phyloP scores from a whole-genome alignment of 2,113 vertebrate species.

The Leptodactylus fuscus region DNA sequence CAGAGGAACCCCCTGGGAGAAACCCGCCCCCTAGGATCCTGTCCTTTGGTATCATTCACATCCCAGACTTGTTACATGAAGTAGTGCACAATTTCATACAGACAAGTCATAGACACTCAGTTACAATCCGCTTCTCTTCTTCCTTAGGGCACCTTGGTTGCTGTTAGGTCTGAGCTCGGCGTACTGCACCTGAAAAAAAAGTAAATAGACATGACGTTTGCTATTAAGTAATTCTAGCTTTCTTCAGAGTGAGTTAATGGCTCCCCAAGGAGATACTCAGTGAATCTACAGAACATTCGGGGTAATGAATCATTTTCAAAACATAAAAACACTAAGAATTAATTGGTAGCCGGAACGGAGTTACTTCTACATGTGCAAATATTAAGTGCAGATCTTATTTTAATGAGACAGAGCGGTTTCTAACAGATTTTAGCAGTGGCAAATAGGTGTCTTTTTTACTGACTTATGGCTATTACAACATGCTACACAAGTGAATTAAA shows the following conservation, averaged over 20 bases:
- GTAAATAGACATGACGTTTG: constrained; percentile 86
- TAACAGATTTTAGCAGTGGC: constrained; percentile 66
- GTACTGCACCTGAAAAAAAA: constrained; percentile 95
- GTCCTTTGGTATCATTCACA: neutral
- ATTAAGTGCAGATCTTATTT: constrained; percentile 87
- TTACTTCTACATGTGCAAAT: constrained; percentile 88
- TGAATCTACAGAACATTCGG: constrained; percentile 85
- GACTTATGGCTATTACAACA: constrained; percentile 47
- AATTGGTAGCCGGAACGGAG: constrained; percentile 96
- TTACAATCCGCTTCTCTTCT: constrained; percentile 78
- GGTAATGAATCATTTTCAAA: constrained; percentile 99
- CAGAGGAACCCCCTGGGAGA: neutral
- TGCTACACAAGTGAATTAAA: constrained; percentile 52
- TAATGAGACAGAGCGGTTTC: constrained; percentile 74
- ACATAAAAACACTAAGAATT: constrained; percentile 96
- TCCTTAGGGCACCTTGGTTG: constrained; percentile 82
- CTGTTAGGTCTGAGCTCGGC: constrained; percentile 81
- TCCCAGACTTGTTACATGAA: neutral
- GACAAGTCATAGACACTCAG: constrained; percentile 54
- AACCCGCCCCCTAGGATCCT: constrained; percentile 27
- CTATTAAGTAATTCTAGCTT: constrained; percentile 90
- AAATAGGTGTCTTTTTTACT: constrained; percentile 51
- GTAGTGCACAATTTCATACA: constrained; percentile 45
- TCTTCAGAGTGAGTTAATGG: constrained; percentile 84
- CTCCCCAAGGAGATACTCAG: constrained; percentile 84